Base-by-base conservation (phyloP, 2,888 invertebrate species). In the Alloplasta piceator region DNA sequence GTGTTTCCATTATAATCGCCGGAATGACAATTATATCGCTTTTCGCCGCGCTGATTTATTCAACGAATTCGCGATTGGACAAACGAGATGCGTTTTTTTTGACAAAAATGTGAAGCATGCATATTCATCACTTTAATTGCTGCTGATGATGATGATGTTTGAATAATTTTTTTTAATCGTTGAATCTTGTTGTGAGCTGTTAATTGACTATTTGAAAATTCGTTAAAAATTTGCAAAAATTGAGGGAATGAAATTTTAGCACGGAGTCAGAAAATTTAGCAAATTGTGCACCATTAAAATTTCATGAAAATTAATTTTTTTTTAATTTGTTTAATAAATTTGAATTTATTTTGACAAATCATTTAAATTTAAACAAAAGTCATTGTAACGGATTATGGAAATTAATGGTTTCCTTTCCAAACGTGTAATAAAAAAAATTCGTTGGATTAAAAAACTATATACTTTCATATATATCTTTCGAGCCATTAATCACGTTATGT, bases 21-120 rank as follows among this genome's bases (percentile, higher is more conserved):
- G 39, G 52, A 50, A 77, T 71, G 68, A 55, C 61, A 61, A 76
- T 76, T 68, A 68, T 26, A 68, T 26, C 26, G 61, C 61, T 10
- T 55, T 76, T 68, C 56, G 26, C 3, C 12, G 41, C 56, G 26
- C 26, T 39, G 41, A 71, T 71, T 64, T 64, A 38, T 63, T 63
- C 39, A 10, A 39, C 26, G 55, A 52, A 52, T 72, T 50, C 50
- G 26, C 4, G 48, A n/a, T 4, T 4, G 39, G n/a, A 12, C 10
- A 10, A 38, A 36, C 26, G 38, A 12, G 61, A 38, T 16, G 5
- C 41, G 14, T 26, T 63, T 63, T 52, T 36, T 12, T 26, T 26
- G 12, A 26, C 56, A 12, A 68, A 56, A 56, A 39, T 6, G 7
- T 4, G 9, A 1, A 41, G 39, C 9, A 46, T 66, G 38, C 46